phyloP scores from a whole-genome alignment of 2,797 vertebrate species.

The Thaleichthys pacificus region DNA sequence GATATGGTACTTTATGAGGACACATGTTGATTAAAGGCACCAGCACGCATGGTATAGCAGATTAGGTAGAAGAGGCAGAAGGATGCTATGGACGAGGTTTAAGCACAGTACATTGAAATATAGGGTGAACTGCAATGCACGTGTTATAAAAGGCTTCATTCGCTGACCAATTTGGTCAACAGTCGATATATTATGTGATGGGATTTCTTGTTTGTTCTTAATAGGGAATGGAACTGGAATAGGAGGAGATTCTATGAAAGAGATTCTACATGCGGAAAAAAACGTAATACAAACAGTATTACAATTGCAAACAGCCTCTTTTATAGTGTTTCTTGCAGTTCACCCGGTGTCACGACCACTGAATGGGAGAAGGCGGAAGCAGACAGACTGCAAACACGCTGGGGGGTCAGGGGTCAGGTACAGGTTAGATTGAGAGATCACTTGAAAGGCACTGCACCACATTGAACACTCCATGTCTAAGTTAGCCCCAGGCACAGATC shows the following conservation, averaged over 20 bases:
- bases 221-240: no score
- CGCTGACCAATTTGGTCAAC: no score
- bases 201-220: no score
- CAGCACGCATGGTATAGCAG: not conserved
- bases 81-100: conserved; percentile 52
- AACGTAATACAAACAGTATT: no score
- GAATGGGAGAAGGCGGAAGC: conserved; percentile 40
- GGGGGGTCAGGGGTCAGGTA: conserved; percentile 56
- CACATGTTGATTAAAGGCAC: no score
- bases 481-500: conserved; percentile 64
- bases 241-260: no score
- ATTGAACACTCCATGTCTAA: conserved; percentile 56
- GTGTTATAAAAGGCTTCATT: conserved; percentile 43
- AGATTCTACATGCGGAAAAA: not conserved
- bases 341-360: conserved; percentile 49
- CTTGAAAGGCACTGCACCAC: conserved; percentile 59
- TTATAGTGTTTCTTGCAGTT: conserved; percentile 33
- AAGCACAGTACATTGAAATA: not conserved
- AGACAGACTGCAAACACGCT: conserved; percentile 30
- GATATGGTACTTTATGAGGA: no score
- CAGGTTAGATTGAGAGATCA: conserved; percentile 37
- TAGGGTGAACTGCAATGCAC: conserved; percentile 60
- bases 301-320: conserved; percentile 20
- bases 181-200: no score
- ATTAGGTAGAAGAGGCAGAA: not conserved